phyloP scores from a whole-genome alignment of 2,888 invertebrate species.

The Drosophila multiciliata region DNA sequence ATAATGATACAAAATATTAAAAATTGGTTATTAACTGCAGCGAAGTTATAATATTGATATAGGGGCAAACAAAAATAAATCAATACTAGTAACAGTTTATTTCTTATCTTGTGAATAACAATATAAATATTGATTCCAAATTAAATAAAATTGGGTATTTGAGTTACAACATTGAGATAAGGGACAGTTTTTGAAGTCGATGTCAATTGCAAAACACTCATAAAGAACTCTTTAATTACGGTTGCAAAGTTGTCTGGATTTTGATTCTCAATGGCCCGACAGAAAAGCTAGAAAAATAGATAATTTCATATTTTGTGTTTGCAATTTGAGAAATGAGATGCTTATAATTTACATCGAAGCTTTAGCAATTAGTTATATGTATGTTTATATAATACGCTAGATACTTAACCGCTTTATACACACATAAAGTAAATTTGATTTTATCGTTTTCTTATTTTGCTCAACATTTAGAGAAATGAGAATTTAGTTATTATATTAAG shows the following conservation, averaged over 20 bases:
- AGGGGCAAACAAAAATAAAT: background rate
- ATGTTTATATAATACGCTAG: constrained; percentile 24
- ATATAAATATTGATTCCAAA: constrained; percentile 14
- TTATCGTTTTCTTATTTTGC: constrained; percentile 1
- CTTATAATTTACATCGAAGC: constrained; percentile 56
- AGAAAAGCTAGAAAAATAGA: constrained; percentile 62
- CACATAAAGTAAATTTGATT: constrained; percentile 55
- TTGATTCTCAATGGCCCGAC: constrained; percentile 50
- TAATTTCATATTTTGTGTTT: constrained; percentile 15
- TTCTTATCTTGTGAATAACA: background rate
- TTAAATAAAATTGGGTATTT: constrained; percentile 24
- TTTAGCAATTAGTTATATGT: constrained; percentile 31
- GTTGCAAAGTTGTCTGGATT: constrained; percentile 67
- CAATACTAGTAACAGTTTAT: background rate
- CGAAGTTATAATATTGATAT: constrained; percentile 16
- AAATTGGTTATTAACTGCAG: constrained; percentile 23
- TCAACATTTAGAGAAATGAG: constrained; percentile 41
- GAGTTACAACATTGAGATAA: constrained; percentile 5
- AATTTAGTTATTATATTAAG: constrained; percentile 18
- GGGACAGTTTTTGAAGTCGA: background rate
- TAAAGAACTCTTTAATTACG: constrained; percentile 16
- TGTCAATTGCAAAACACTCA: constrained; percentile 7
- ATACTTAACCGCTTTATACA: constrained; percentile 55
- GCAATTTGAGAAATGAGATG: constrained; percentile 44
- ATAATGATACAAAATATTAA: constrained; percentile 55